These are phyloP conservation scores for Seriola quinqueradiata DNA, from an alignment of 2,113 vertebrate species.

Conservation along the genomic window DNA sequence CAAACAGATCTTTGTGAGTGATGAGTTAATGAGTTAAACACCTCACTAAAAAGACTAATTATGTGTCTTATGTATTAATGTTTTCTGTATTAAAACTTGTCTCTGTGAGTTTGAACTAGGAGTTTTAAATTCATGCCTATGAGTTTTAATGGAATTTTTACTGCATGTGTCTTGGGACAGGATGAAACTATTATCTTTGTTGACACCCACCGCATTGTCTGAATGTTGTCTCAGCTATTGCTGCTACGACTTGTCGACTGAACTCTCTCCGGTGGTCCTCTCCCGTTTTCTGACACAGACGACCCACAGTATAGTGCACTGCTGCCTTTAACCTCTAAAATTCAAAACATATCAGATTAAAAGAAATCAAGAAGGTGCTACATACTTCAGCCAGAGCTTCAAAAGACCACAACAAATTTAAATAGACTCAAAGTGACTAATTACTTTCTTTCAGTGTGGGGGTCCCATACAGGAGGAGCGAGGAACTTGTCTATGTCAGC, in stretches of 20 bases:
- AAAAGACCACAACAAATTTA: too few relatives aligned
- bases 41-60: too few relatives aligned
- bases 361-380: neutral
- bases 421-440: too few relatives aligned
- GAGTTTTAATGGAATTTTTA: neutral
- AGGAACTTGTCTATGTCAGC: too few relatives aligned
- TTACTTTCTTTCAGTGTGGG: too few relatives aligned
- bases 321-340: slow-evolving; percentile 91
- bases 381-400: neutral
- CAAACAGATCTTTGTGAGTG: too few relatives aligned
- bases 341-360: neutral
- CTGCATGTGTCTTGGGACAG: neutral
- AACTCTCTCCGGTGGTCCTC: slow-evolving; percentile 82
- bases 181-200: too few relatives aligned
- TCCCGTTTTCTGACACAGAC: slow-evolving; percentile 84
- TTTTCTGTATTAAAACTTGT: too few relatives aligned
- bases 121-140: neutral
- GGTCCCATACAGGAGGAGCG: too few relatives aligned
- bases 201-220: slow-evolving; percentile 90
- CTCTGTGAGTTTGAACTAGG: too few relatives aligned
- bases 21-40: too few relatives aligned
- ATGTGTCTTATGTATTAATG: too few relatives aligned
- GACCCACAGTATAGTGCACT: slow-evolving; percentile 89
- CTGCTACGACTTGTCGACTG: slow-evolving; percentile 89
- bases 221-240: slow-evolving; percentile 91